Percentiles rank a stretch among this genome's conserved stretches.
Conservation (phyloP, 2,888 invertebrate genomes). For the Oscheius sp. region DNA sequence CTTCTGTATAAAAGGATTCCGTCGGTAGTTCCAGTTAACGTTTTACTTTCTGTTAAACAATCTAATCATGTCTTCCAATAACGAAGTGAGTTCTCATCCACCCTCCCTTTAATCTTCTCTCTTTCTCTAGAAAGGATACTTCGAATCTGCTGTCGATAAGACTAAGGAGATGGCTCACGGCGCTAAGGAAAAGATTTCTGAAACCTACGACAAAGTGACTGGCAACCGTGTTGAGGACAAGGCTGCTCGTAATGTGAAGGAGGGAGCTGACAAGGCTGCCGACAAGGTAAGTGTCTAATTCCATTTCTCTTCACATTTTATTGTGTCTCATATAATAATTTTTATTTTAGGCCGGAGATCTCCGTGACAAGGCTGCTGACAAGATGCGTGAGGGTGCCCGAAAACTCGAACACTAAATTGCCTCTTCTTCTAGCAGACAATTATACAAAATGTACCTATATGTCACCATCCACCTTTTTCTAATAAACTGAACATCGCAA, state of each 20-base stretch:
- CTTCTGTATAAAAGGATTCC: background rate
- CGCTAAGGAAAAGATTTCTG: background rate
- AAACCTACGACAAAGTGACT: conserved; percentile 10
- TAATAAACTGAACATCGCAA: too few species aligned
- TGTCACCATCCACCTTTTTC: too few species aligned
- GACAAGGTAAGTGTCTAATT: background rate
- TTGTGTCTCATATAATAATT: too few species aligned
- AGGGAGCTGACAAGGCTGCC: conserved; percentile 2
- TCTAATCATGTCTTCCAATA: background rate
- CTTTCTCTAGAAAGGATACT: background rate
- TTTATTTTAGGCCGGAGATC: background rate
- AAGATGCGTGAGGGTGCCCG: background rate
- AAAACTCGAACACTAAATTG: background rate
- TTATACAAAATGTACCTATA: too few species aligned
- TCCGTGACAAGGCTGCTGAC: background rate
- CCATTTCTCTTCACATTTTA: too few species aligned
- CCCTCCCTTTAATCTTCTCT: background rate
- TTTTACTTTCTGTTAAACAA: background rate
- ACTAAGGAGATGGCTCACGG: conserved; percentile 8
- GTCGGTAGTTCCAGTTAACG: background rate
- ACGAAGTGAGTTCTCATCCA: background rate
- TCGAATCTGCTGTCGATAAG: conserved; percentile 13
- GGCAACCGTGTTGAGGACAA: conserved; percentile 16
- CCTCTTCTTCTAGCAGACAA: background rate
- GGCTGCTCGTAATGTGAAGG: conserved; percentile 13